Percentiles rank a stretch among this genome's conserved stretches.
Conservation (phyloP, 2,888 invertebrate species). For the Hydroisotoma schaefferi region DNA sequence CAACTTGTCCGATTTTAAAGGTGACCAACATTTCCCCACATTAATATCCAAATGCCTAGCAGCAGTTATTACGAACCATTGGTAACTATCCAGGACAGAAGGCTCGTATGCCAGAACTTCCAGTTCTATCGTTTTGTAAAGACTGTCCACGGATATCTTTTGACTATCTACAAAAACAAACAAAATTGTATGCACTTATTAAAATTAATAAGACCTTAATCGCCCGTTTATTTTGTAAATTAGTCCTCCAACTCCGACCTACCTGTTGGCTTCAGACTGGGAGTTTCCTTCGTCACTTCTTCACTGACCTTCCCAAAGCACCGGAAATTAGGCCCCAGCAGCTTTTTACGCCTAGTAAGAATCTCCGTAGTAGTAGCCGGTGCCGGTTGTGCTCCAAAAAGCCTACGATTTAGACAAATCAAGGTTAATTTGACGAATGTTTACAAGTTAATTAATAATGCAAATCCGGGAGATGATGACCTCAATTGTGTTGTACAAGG, state of each 20-base stretch:
- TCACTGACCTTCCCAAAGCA: conserved; percentile 62
- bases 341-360: conserved; percentile 69
- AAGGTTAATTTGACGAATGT: no score
- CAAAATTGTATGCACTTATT: no score
- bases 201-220: no score
- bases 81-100: conserved; percentile 82
- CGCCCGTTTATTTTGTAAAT: no score
- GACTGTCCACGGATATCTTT: conserved; percentile 62
- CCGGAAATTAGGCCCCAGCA: conserved; percentile 66
- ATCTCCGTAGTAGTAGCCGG: conserved; percentile 58
- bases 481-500: conserved; percentile 36
- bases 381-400: conserved; percentile 18
- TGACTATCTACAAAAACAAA: no score
- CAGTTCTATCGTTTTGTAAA: conserved; percentile 76
- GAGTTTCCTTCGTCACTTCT: conserved; percentile 60
- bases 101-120: conserved; percentile 85
- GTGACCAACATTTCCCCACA: conserved; percentile 58
- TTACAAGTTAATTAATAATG: no score
- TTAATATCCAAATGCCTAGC: conserved; percentile 77
- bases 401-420: conserved; percentile 2
- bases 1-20: conserved; percentile 66
- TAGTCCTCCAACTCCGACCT: no score
- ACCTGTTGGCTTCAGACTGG: conserved; percentile 50
- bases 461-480: conserved; percentile 40
- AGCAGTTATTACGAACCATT: conserved; percentile 74